Percentiles rank a stretch among this genome's conserved stretches.
Evolutionary conservation across 2,797 vertebrate genomes (phyloP).

Genomic region (Eospalax fontanierii): DNA sequence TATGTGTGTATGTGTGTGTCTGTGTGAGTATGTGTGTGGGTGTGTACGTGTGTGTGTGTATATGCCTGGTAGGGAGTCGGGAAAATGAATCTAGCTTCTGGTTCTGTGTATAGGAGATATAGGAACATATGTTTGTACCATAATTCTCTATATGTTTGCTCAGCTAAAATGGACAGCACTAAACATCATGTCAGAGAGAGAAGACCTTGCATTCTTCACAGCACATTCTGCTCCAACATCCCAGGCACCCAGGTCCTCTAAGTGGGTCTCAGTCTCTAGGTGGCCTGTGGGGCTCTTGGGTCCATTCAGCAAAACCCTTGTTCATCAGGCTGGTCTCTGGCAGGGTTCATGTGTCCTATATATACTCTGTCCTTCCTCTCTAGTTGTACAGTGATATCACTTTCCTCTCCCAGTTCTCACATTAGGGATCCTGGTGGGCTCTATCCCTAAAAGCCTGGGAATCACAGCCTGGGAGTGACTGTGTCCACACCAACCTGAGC

Average conservation of each 20-base stretch:
- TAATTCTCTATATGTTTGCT: neutral
- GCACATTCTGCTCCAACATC: accelerated
- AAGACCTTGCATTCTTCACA: neutral
- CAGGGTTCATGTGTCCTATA: accelerated
- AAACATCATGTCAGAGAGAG: neutral
- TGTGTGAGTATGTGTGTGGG: neutral
- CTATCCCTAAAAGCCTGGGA: neutral
- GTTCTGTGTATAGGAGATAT: neutral
- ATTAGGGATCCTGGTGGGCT: neutral
- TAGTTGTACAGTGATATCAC: neutral
- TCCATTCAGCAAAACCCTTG: neutral
- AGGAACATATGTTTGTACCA: neutral
- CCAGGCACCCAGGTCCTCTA: accelerated
- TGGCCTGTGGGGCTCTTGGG: too few relatives aligned
- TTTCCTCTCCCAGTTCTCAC: neutral
- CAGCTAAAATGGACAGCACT: neutral
- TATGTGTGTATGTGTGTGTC: neutral
- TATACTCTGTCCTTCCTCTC: neutral
- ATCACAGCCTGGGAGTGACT: neutral
- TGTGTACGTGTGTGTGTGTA: neutral
- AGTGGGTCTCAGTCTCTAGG: neutral
- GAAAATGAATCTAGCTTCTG: neutral
- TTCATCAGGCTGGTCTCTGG: neutral
- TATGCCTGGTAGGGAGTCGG: neutral
- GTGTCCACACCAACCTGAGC: neutral